Evolutionary conservation across 2,888 invertebrate species (phyloP).

Genomic region (Pollenia griseotomentosa): DNA sequence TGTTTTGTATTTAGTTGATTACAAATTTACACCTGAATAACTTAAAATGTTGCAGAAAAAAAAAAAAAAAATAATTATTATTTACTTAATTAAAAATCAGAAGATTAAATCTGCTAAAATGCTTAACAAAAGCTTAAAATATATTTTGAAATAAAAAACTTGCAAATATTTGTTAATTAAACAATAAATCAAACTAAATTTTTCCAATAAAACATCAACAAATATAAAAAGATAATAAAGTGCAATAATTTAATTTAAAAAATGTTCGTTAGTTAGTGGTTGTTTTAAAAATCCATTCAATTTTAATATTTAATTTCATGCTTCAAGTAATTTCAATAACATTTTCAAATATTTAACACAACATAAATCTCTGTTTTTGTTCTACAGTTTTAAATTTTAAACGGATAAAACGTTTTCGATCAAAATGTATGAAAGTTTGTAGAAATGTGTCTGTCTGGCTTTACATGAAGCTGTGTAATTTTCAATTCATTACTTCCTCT

Average conservation of each 20-base stretch:
- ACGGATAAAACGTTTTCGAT: too few relatives aligned
- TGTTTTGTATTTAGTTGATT: background rate
- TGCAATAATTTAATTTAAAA: background rate
- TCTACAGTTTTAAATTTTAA: background rate
- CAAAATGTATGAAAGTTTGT: too few relatives aligned
- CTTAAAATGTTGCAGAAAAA: background rate
- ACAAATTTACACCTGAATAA: slow-evolving; percentile 5
- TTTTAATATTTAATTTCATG: slow-evolving; percentile 73
- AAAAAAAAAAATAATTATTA: too few relatives aligned
- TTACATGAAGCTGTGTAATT: slow-evolving; percentile 11
- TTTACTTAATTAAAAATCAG: background rate
- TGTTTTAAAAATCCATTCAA: slow-evolving; percentile 16
- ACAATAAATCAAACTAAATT: slow-evolving; percentile 50
- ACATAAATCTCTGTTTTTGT: slow-evolving; percentile 52
- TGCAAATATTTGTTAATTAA: slow-evolving; percentile 53
- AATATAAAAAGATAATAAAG: background rate
- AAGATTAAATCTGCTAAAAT: background rate
- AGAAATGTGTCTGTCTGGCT: background rate
- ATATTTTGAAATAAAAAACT: background rate
- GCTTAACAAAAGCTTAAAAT: background rate
- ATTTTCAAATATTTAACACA: slow-evolving; percentile 63
- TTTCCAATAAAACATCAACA: slow-evolving; percentile 21
- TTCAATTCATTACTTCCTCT: slow-evolving; percentile 45
- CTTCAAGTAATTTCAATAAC: slow-evolving; percentile 68
- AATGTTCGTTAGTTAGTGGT: slow-evolving; percentile 52